Evolutionary conservation across 2,888 invertebrate genomes (phyloP).

Genomic region (Oscheius myriophilus): DNA sequence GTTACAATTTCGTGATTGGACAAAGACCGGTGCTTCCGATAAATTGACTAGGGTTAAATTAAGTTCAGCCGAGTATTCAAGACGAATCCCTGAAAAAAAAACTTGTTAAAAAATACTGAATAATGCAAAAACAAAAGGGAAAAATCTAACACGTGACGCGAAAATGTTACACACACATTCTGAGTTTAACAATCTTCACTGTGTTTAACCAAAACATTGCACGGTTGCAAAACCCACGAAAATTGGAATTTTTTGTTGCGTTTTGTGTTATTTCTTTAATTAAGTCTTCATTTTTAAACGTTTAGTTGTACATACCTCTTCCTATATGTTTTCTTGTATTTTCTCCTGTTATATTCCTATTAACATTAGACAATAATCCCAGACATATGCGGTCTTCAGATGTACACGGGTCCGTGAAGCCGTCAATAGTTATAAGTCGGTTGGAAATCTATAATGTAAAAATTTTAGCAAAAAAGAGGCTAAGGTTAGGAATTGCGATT

Average conservation of each 20-base stretch:
- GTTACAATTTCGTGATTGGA: constrained; percentile 75
- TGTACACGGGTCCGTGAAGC: constrained; percentile 98
- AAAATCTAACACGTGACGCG: not conserved
- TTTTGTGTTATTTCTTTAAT: too few species aligned
- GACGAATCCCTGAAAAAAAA: constrained; percentile 3
- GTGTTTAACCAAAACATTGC: too few species aligned
- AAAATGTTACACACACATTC: too few species aligned
- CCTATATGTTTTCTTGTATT: constrained; percentile 98
- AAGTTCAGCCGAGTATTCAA: constrained; percentile 9
- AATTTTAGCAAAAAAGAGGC: not conserved
- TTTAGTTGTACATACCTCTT: constrained; percentile 13
- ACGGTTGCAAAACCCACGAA: too few species aligned
- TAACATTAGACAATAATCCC: constrained; percentile 96
- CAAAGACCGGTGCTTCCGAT: constrained; percentile 82
- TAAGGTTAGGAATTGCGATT: not conserved
- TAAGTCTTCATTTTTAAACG: too few species aligned
- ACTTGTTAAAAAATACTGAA: not conserved
- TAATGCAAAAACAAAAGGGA: not conserved
- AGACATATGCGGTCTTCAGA: constrained; percentile 93
- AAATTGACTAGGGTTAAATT: constrained; percentile 27
- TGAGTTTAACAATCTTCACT: too few species aligned
- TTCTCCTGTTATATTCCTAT: constrained; percentile 97
- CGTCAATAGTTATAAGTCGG: constrained; percentile 88
- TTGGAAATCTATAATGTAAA: constrained; percentile 71
- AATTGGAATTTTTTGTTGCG: too few species aligned